These are phyloP conservation scores for Sebastes steindachneri DNA, from an alignment of 2,797 vertebrate genomes.

Conservation along the genomic window DNA sequence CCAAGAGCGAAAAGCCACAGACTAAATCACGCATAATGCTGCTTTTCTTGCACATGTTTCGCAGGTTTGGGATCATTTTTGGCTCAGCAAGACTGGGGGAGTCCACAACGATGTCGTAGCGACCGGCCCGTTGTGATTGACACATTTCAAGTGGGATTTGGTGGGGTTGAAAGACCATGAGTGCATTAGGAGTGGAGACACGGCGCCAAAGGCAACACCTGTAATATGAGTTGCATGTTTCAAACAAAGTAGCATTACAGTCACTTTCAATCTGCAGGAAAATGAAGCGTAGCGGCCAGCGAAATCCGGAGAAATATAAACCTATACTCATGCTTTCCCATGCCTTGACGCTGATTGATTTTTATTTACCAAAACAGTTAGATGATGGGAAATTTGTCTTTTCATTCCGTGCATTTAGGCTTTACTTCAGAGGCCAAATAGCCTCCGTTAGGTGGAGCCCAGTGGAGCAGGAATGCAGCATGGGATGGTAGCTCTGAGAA, in stretches of 20 bases:
- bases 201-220: slow-evolving; percentile 69
- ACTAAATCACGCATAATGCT: slow-evolving; percentile 49
- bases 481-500: slow-evolving; percentile 60
- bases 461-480: slow-evolving; percentile 56
- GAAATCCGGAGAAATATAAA: slow-evolving; percentile 20
- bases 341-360: not conserved
- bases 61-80: slow-evolving; percentile 42
- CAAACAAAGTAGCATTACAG: slow-evolving; percentile 35
- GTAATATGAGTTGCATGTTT: slow-evolving; percentile 57
- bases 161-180: slow-evolving; percentile 33
- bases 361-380: slow-evolving; percentile 51
- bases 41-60: slow-evolving; percentile 44
- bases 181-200: slow-evolving; percentile 43
- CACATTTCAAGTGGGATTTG: slow-evolving; percentile 61
- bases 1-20: slow-evolving; percentile 43
- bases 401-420: slow-evolving; percentile 39
- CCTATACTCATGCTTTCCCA: not conserved
- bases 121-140: slow-evolving; percentile 53
- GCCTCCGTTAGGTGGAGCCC: slow-evolving; percentile 42
- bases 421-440: slow-evolving; percentile 41
- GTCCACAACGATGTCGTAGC: not conserved
- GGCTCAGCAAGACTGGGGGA: not conserved
- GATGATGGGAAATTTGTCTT: slow-evolving; percentile 49
- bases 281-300: not conserved
- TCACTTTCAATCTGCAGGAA: slow-evolving; percentile 35